Evolutionary conservation across 2,888 invertebrate genomes (phyloP), one percentile per base, ranked within the genome.

Genomic region (Bhutanitis thaidina): DNA sequence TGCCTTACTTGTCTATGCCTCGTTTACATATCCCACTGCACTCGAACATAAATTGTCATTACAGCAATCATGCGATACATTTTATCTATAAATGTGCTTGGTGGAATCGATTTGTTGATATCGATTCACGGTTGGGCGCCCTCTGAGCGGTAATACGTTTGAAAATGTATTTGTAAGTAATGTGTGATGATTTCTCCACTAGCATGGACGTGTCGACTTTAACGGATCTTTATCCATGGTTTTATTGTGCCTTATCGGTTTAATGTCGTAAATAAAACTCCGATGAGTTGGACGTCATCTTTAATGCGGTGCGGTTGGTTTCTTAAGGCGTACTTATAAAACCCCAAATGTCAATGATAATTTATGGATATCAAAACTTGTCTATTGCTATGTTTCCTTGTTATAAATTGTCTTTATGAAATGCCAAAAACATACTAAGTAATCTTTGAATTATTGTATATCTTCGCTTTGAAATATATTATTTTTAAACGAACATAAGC

Each of bases 21-120:
- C 78, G 77, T 83, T 85, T 84, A 84, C 83, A 84, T 85, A 81
- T 82, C 66, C 80, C 71, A 77, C 72, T 72, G 62, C 60, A 71
- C 72, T 74, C 66, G 60, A 77, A 73, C 80, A 84, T 87, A 87
- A 87, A 87, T 87, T 85, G 83, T 81, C 84, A 83, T 86, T 83
- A 84, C 76, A 65, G 75, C 78, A 84, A 85, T 85, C 80, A 81
- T 77, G 69, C 75, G 82, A 79, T 79, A 72, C 74, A 67, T 76
- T 74, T 68, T 69, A 77, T 75, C 80, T 80, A 80, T 80, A 77
- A 68, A 67, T 67, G 65, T 56, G 73, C 66, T 74, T 71, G 63
- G 59, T 71, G 71, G 74, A 72, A 77, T 80, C 76, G 77, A 76
- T 76, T 44, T 39, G 47, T 57, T 46, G 61, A 64, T 72, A 69